Percentiles rank a stretch among this genome's conserved stretches.
phyloP scores from a whole-genome alignment of 2,888 invertebrate genomes.

The Digitonthophagus gazella region DNA sequence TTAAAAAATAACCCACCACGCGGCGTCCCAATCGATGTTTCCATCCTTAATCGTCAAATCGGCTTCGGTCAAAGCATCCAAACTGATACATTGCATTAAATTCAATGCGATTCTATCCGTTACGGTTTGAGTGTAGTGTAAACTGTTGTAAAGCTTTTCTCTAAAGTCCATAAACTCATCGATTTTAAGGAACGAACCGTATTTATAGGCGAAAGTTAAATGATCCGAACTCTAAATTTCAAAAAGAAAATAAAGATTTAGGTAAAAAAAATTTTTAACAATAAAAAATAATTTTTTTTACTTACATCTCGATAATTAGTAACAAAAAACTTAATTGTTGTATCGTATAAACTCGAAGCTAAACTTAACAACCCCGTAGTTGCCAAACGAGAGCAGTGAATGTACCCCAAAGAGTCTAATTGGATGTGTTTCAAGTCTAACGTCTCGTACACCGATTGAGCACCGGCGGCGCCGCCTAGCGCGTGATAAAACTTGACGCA shows the following conservation, averaged over 20 bases:
- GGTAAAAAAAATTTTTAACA: not conserved
- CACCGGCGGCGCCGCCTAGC: conserved; percentile 71
- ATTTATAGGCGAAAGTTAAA: conserved; percentile 89
- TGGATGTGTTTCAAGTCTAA: conserved; percentile 93
- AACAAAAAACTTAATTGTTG: conserved; percentile 81
- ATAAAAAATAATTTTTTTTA: conserved; percentile 31
- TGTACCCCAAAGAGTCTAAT: conserved; percentile 85
- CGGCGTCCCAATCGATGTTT: conserved; percentile 59
- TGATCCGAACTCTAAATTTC: conserved; percentile 89
- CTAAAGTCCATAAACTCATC: conserved; percentile 86
- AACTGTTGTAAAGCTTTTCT: conserved; percentile 75
- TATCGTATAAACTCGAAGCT: conserved; percentile 68
- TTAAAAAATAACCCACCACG: conserved; percentile 46
- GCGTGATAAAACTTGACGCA: conserved; percentile 78
- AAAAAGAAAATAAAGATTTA: no score
- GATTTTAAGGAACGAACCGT: conserved; percentile 90
- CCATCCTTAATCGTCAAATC: conserved; percentile 61
- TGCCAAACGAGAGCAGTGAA: conserved; percentile 73
- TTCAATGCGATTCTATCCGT: conserved; percentile 70
- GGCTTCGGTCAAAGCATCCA: conserved; percentile 57
- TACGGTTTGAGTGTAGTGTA: conserved; percentile 68
- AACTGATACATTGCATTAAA: conserved; percentile 57
- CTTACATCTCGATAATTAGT: conserved; percentile 86
- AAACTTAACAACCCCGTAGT: conserved; percentile 69
- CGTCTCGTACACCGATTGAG: conserved; percentile 70